Evolutionary conservation across 2,113 vertebrate genomes (phyloP).

Genomic region (Canis aureus): DNA sequence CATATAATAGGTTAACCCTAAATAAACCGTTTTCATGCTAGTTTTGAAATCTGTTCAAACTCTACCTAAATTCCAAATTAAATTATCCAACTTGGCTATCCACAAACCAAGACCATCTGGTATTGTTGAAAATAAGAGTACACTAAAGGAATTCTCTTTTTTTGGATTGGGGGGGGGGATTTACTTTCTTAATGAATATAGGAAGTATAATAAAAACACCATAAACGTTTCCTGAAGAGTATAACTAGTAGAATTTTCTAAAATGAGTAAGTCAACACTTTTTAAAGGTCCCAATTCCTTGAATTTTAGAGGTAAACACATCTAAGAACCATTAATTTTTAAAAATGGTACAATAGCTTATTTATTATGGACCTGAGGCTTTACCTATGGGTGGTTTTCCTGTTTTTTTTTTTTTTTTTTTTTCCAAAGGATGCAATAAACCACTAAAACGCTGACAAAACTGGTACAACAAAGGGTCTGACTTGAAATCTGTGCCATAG

Average conservation of each 20-base stretch:
- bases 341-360: neutral
- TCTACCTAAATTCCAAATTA: neutral
- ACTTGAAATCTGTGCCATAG: neutral
- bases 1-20: constrained; percentile 22
- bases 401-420: neutral
- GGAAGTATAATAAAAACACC: neutral
- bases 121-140: neutral
- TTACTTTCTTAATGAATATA: constrained; percentile 21
- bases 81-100: neutral
- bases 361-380: neutral
- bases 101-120: neutral
- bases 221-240: neutral
- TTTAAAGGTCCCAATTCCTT: constrained; percentile 39
- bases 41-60: constrained; percentile 10
- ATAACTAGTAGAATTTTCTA: neutral
- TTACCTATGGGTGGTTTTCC: neutral
- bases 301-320: constrained; percentile 3
- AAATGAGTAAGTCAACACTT: neutral
- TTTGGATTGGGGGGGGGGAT: neutral
- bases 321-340: neutral
- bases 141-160: neutral
- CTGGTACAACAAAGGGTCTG: neutral
- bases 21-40: neutral
- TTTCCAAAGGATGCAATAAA: neutral
- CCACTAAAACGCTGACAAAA: neutral